Conservation (phyloP, 1,140 invertebrate species). For the Trissolcus basalis region DNA sequence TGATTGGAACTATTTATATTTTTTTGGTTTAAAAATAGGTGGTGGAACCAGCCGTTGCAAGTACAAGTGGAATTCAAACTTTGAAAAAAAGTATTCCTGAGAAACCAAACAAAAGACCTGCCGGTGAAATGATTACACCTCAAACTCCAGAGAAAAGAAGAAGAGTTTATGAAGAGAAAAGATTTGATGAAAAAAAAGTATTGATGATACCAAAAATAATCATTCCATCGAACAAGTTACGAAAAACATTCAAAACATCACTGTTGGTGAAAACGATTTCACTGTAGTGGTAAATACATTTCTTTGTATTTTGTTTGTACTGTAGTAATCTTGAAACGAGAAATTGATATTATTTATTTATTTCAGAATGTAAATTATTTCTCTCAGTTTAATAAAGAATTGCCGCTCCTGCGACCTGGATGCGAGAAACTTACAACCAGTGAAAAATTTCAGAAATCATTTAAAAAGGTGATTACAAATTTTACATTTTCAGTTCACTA, state of each 20-base stretch:
- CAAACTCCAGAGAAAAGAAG: conserved; percentile 14
- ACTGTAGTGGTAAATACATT: not conserved
- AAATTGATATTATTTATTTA: conserved; percentile 5
- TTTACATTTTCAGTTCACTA: not conserved
- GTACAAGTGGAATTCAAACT: conserved; percentile 9
- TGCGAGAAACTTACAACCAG: not conserved
- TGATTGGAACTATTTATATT: not conserved
- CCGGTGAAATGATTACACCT: not conserved
- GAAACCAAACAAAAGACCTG: conserved; percentile 22
- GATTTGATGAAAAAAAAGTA: too few relatives aligned
- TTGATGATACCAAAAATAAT: not conserved
- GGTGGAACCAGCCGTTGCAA: not conserved
- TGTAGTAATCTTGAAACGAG: not conserved
- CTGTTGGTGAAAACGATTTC: conserved; percentile 16
- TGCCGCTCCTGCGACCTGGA: conserved; percentile 2
- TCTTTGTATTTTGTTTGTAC: not conserved
- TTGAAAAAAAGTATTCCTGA: conserved; percentile 2
- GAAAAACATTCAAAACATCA: conserved; percentile 17
- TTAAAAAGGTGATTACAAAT: conserved; percentile 11
- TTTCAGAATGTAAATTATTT: conserved; percentile 15
- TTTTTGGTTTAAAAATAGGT: conserved; percentile 5
- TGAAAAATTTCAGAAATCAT: conserved; percentile 4
- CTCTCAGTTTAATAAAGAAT: not conserved
- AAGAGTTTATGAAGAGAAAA: not conserved
- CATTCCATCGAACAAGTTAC: conserved; percentile 21